Evolutionary conservation across 2,888 invertebrate genomes (phyloP).

Genomic region (Fissipunctia ypsillon): DNA sequence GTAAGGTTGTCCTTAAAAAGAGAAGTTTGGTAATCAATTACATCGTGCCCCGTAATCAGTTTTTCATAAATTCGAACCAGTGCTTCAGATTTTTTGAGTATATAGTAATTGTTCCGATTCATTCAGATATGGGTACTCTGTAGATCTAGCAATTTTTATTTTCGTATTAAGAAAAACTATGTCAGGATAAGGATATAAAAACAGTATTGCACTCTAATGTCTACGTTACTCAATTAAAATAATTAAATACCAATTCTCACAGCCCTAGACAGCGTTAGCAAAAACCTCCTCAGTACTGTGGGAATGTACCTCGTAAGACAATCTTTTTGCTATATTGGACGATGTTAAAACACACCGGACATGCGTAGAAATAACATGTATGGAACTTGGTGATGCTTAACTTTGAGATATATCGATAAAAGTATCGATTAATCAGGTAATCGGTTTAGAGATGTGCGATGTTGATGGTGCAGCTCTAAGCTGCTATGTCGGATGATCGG

Average conservation of each 20-base stretch:
- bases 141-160: background rate
- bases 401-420: constrained; percentile 66
- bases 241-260: constrained; percentile 68
- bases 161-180: background rate
- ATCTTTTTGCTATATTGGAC: constrained; percentile 82
- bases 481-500: background rate
- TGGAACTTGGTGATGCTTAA: constrained; percentile 69
- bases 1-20: background rate
- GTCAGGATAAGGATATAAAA: background rate
- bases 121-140: background rate
- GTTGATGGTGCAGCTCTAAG: constrained; percentile 15
- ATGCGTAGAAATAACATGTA: constrained; percentile 70
- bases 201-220: background rate
- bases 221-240: constrained; percentile 66
- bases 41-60: background rate
- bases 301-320: constrained; percentile 85
- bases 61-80: background rate
- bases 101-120: background rate
- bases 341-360: constrained; percentile 56
- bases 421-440: constrained; percentile 49
- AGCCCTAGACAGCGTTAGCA: constrained; percentile 70
- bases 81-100: no score
- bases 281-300: constrained; percentile 80
- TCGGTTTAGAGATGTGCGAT: constrained; percentile 13
- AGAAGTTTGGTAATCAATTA: background rate